Conservation (phyloP, 35 echinoderm and acorn worm species). For the Hemicentrotus pulcherrimus region DNA sequence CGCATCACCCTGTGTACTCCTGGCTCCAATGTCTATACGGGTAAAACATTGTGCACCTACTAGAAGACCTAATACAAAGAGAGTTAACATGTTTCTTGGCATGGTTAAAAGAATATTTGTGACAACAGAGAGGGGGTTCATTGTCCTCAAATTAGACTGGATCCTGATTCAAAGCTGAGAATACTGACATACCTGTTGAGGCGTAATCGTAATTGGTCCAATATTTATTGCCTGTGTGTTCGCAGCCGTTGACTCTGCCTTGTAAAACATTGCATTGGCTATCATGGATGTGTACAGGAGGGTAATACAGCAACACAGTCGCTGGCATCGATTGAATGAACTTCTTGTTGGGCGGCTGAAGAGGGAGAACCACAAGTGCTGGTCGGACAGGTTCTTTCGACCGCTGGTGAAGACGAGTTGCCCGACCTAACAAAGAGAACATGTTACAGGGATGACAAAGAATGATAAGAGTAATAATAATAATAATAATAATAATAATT, state of each 20-base stretch:
- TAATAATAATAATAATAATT: too few relatives aligned
- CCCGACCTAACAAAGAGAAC: conserved; percentile 16
- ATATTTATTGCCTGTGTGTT: background rate
- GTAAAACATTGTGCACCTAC: too few relatives aligned
- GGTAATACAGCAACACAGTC: conserved; percentile 82
- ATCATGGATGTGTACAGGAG: conserved; percentile 87
- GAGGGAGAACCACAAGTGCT: conserved; percentile 95
- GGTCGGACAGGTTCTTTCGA: conserved; percentile 73
- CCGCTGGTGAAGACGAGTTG: conserved; percentile 69
- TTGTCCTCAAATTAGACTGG: too few relatives aligned
- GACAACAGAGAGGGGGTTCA: too few relatives aligned
- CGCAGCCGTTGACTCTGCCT: background rate
- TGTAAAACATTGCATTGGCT: conserved; percentile 92
- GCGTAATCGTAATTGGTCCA: background rate
- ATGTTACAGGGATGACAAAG: background rate
- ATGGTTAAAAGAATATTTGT: too few relatives aligned
- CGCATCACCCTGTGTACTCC: too few relatives aligned
- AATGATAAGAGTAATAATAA: too few relatives aligned
- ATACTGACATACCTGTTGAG: background rate
- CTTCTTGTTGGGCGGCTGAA: conserved; percentile 77
- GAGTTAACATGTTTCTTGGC: too few relatives aligned
- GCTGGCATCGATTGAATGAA: conserved; percentile 76
- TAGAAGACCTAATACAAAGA: too few relatives aligned
- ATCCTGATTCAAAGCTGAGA: too few relatives aligned
- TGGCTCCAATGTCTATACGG: too few relatives aligned